Evolutionary conservation across 2,113 vertebrate species (phyloP).

Genomic region (Ammodramus savannarum): DNA sequence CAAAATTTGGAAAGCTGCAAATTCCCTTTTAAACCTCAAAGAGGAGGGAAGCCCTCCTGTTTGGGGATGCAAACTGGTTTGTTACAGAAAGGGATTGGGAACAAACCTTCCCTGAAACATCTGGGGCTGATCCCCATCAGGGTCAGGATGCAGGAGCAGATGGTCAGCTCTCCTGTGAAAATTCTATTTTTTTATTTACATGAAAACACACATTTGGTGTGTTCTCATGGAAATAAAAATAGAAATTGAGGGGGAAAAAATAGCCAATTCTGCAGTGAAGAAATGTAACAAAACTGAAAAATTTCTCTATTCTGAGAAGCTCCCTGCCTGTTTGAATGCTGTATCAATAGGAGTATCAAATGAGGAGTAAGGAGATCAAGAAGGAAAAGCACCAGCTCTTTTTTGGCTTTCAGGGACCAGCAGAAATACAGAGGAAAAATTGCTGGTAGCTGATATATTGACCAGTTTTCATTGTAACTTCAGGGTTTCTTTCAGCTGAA

Average conservation of each 20-base stretch:
- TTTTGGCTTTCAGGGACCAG: neutral
- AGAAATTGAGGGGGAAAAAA: rapidly evolving
- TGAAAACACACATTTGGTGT: neutral
- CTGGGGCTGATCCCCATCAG: neutral
- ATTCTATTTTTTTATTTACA: neutral
- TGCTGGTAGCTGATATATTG: slow-evolving; percentile 27
- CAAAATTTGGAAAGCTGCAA: neutral
- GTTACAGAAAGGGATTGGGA: neutral
- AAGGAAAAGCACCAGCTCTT: neutral
- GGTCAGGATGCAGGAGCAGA: neutral
- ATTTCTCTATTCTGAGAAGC: neutral
- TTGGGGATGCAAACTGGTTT: neutral
- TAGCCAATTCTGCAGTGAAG: neutral
- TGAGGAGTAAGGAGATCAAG: neutral
- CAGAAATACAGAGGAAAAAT: neutral
- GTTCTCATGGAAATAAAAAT: no score
- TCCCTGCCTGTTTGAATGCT: neutral
- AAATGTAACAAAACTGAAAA: neutral
- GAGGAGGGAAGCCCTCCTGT: neutral
- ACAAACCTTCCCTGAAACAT: neutral
- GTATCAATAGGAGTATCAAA: neutral
- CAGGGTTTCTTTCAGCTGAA: slow-evolving; percentile 39
- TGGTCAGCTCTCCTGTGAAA: neutral
- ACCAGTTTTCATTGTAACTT: slow-evolving; percentile 47
- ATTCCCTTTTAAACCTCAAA: neutral